phyloP scores from a whole-genome alignment of 2,113 vertebrate species.

The Pterocles gutturalis region DNA sequence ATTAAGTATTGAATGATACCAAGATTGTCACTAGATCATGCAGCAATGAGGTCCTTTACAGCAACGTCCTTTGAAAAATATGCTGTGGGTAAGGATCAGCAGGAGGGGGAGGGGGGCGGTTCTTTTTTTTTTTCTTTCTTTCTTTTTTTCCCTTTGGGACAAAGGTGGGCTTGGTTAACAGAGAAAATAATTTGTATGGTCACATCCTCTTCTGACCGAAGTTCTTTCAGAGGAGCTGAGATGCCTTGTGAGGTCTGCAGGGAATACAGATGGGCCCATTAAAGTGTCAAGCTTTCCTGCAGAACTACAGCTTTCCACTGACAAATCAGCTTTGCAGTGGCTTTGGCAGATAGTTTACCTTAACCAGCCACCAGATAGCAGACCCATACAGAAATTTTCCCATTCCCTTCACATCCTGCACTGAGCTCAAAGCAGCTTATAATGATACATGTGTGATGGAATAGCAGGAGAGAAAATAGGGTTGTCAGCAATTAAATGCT shows the following conservation, averaged over 20 bases:
- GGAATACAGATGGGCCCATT: not conserved
- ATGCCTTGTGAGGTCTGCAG: not conserved
- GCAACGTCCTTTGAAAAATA: not conserved
- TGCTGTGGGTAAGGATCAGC: fast-evolving
- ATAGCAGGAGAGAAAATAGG: not conserved
- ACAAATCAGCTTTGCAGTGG: not conserved
- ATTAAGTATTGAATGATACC: not conserved
- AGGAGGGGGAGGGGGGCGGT: no score
- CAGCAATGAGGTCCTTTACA: not conserved
- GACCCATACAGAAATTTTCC: not conserved
- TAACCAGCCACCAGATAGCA: not conserved
- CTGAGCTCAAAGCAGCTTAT: not conserved
- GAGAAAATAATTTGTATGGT: not conserved
- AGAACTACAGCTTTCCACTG: not conserved
- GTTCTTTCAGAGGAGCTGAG: not conserved
- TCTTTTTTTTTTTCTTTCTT: not conserved
- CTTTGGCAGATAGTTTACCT: not conserved
- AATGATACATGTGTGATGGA: not conserved
- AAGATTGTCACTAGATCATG: not conserved
- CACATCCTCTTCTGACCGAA: not conserved
- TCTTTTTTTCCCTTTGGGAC: not conserved
- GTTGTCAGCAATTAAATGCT: not conserved
- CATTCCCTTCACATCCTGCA: not conserved
- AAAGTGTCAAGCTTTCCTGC: not conserved
- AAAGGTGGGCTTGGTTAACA: not conserved